Evolutionary conservation across 2,888 invertebrate species (phyloP).

Genomic region (Eupithecia tripunctaria): DNA sequence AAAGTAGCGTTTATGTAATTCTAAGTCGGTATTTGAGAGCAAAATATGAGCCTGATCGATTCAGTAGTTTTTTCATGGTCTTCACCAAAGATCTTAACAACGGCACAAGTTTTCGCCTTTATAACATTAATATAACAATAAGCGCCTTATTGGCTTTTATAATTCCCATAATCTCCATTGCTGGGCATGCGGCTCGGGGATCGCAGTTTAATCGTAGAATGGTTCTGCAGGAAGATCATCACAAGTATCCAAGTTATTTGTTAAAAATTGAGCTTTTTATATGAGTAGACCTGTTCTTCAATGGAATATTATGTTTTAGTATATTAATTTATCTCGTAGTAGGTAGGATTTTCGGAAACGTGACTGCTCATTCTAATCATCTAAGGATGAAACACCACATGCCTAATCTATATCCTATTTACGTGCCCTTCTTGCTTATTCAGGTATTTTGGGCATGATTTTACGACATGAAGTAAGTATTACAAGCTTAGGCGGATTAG

Average conservation of each 20-base stretch:
- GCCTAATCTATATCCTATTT: conserved; percentile 25
- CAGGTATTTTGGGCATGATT: conserved; percentile 27
- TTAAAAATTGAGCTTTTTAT: background rate
- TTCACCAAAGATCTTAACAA: too few relatives aligned
- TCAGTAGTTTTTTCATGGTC: too few relatives aligned
- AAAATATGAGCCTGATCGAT: background rate
- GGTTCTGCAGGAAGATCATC: too few relatives aligned
- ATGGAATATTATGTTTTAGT: background rate
- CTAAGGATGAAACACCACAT: conserved; percentile 10
- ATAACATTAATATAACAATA: too few relatives aligned
- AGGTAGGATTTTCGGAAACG: background rate
- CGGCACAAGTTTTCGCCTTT: too few relatives aligned
- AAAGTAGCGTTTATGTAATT: too few relatives aligned
- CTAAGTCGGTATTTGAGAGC: too few relatives aligned
- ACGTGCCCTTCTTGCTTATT: conserved; percentile 31
- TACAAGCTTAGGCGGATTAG: conserved; percentile 29
- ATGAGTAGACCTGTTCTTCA: background rate
- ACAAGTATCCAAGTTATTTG: too few relatives aligned
- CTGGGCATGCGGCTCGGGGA: too few relatives aligned
- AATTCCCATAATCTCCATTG: too few relatives aligned
- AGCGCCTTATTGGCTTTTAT: too few relatives aligned
- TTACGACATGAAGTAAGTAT: conserved; percentile 28
- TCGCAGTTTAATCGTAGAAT: too few relatives aligned
- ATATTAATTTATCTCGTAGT: background rate
- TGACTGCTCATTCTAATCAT: conserved; percentile 16